Conservation (phyloP, 2,113 vertebrate genomes). For the Ophthalmolycus amberensis region DNA sequence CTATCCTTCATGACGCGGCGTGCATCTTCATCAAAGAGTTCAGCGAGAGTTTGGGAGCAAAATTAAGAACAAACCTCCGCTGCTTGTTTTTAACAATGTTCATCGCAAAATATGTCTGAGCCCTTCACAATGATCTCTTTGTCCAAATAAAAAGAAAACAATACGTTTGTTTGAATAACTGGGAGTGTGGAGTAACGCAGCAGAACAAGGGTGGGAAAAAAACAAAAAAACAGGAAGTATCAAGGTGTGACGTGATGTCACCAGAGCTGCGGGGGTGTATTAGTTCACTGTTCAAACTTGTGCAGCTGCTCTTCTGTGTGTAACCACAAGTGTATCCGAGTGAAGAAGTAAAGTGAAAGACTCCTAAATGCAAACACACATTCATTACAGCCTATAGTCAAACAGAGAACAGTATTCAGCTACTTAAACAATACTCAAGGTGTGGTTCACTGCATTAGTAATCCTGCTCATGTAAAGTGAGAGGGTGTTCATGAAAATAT, state of each 20-base stretch:
- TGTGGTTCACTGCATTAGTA: slow-evolving; percentile 32
- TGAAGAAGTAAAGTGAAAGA: slow-evolving; percentile 15
- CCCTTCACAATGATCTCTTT: not conserved
- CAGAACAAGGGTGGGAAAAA: not conserved
- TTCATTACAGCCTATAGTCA: slow-evolving; percentile 1
- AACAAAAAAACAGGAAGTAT: slow-evolving; percentile 35
- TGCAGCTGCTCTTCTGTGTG: slow-evolving; percentile 33
- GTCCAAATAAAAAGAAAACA: slow-evolving; percentile 16
- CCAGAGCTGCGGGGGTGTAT: slow-evolving; percentile 13
- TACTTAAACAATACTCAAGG: not conserved
- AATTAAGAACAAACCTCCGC: slow-evolving; percentile 2
- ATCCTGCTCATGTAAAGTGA: not conserved
- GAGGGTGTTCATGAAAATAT: not conserved
- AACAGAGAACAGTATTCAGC: not conserved
- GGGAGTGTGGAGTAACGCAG: not conserved
- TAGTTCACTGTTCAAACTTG: slow-evolving; percentile 50
- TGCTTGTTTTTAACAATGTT: not conserved
- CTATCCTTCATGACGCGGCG: not conserved
- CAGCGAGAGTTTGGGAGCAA: not conserved
- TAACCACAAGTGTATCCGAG: not conserved
- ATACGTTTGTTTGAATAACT: slow-evolving; percentile 1
- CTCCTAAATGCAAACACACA: slow-evolving; percentile 28
- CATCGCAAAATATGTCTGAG: not conserved
- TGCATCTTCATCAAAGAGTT: slow-evolving; percentile 11
- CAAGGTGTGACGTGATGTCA: slow-evolving; percentile 40